Evolutionary conservation across 2,113 vertebrate genomes (phyloP).

Genomic region (Ceyx cyanopectus): DNA sequence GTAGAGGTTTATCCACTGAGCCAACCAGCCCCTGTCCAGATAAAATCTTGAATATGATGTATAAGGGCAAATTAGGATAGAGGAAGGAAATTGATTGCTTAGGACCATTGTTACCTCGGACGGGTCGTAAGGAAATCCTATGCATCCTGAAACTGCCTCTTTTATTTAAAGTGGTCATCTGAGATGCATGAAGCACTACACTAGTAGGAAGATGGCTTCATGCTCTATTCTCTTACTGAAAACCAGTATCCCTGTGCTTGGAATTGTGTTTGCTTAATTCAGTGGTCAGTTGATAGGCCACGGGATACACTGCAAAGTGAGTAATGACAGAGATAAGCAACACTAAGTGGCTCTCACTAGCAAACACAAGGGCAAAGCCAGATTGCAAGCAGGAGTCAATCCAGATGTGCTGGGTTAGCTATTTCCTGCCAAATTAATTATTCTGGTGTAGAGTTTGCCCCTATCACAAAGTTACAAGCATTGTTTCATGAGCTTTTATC

Average conservation of each 20-base stretch:
- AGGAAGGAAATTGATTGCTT: conserved; percentile 63
- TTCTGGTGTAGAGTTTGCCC: not conserved
- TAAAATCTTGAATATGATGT: conserved; percentile 76
- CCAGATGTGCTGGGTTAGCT: not conserved
- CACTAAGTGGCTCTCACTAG: not conserved
- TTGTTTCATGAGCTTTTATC: not conserved
- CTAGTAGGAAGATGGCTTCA: not conserved
- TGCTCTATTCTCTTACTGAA: not conserved
- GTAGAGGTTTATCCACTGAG: conserved; percentile 76
- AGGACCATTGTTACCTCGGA: not conserved
- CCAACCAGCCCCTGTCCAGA: conserved; percentile 70
- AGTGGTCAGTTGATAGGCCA: not conserved
- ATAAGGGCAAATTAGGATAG: conserved; percentile 69
- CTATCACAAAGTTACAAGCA: not conserved
- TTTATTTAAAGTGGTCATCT: not conserved
- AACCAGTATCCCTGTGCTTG: not conserved
- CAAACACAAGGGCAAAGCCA: not conserved
- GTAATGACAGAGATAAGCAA: not conserved
- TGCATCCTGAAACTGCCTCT: not conserved
- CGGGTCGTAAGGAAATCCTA: not conserved
- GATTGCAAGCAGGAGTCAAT: not conserved
- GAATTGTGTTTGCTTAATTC: not conserved
- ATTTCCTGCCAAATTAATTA: not conserved
- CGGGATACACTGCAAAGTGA: not conserved
- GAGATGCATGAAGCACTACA: not conserved